A percentile compares a stretch with the other conserved stretches of the same genome.
Evolutionary conservation across 2,888 invertebrate species (phyloP).

Genomic region (Cheilosia impressa): DNA sequence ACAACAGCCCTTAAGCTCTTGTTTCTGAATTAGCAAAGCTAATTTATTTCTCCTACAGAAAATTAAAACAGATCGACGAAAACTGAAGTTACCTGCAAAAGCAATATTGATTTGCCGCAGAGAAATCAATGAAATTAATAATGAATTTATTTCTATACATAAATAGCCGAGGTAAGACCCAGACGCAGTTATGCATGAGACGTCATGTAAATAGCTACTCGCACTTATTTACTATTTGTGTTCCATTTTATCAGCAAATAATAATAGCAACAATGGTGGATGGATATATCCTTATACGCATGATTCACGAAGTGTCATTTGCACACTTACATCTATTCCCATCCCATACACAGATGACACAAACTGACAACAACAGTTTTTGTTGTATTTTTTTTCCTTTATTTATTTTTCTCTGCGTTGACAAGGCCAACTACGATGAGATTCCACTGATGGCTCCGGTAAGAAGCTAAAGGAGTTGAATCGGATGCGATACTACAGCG

Average conservation of each 20-base stretch:
- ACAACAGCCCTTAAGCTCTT: too few species aligned
- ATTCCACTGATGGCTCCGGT: slow-evolving; percentile 35
- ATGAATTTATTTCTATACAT: too few species aligned
- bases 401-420: slow-evolving; percentile 6
- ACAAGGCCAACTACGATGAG: slow-evolving; percentile 48
- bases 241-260: slow-evolving; percentile 28
- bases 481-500: slow-evolving; percentile 24
- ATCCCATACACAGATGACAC: slow-evolving; percentile 4
- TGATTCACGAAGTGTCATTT: slow-evolving; percentile 51
- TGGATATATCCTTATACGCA: slow-evolving; percentile 35
- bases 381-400: not conserved
- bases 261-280: slow-evolving; percentile 12
- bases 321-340: slow-evolving; percentile 27
- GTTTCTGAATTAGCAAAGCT: too few species aligned
- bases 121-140: too few species aligned
- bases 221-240: slow-evolving; percentile 9
- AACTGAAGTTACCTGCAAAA: too few species aligned
- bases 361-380: slow-evolving; percentile 35
- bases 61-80: too few species aligned
- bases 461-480: slow-evolving; percentile 24
- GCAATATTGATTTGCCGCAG: too few species aligned
- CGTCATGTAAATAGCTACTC: not conserved
- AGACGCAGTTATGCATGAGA: not conserved
- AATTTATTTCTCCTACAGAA: too few species aligned
- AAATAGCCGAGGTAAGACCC: too few species aligned